Conservation (phyloP, 2,797 vertebrate species). For the Enteromius afrohamiltoni region DNA sequence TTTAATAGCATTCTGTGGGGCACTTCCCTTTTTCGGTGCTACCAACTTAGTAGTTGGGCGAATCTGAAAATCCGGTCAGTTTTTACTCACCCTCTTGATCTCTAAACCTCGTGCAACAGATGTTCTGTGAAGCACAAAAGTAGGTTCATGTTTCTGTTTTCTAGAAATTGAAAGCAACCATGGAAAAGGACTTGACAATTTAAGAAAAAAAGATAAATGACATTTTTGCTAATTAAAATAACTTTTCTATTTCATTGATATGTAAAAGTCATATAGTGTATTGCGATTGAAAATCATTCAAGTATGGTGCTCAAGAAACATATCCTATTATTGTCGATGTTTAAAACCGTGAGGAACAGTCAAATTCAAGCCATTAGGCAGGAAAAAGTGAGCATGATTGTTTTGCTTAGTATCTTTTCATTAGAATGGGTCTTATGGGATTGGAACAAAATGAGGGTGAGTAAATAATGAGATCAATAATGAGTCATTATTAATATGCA, state of each 20-base stretch:
- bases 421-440: not conserved
- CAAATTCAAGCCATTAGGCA: not conserved
- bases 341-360: not conserved
- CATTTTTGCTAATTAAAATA: not conserved
- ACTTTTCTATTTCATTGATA: not conserved
- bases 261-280: no score
- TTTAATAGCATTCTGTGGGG: no score
- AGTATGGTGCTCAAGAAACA: not conserved
- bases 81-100: not conserved
- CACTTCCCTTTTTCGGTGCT: constrained; percentile 16
- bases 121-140: not conserved
- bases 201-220: not conserved
- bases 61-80: not conserved
- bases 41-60: not conserved
- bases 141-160: not conserved
- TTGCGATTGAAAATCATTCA: not conserved
- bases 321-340: not conserved
- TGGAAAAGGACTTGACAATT: not conserved
- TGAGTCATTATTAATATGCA: no score
- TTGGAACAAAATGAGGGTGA: not conserved
- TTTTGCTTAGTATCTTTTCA: not conserved
- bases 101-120: not conserved
- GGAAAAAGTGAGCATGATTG: not conserved
- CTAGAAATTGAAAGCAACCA: not conserved
- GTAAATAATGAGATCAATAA: not conserved